These are phyloP conservation scores for Caenorhabditis doughertyi DNA, from an alignment of 2,888 invertebrate genomes.

Conservation along the genomic window DNA sequence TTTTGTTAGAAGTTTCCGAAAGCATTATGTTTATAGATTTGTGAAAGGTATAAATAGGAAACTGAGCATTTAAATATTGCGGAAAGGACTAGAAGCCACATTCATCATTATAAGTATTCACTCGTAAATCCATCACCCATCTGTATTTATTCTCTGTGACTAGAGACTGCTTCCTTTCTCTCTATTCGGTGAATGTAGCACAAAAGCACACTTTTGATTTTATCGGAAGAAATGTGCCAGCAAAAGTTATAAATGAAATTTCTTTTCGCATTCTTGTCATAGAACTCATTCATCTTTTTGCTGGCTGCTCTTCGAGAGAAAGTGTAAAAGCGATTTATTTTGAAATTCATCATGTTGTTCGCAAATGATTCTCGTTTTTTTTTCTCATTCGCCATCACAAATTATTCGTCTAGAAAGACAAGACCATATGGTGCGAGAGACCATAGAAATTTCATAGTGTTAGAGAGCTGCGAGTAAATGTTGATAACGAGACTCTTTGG, in stretches of 20 bases:
- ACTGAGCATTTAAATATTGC: too few relatives aligned
- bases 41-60: too few relatives aligned
- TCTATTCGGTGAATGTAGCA: not conserved
- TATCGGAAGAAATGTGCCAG: constrained; percentile 6
- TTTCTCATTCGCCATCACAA: not conserved
- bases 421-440: constrained; percentile 10
- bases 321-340: not conserved
- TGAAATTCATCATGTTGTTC: not conserved
- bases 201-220: not conserved
- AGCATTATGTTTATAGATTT: not conserved
- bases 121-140: constrained; percentile 45
- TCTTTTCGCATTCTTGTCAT: constrained; percentile 15
- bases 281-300: constrained; percentile 35
- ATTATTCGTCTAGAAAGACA: constrained; percentile 10
- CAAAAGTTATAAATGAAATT: constrained; percentile 23
- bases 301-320: constrained; percentile 10
- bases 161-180: not conserved
- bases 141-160: not conserved
- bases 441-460: not conserved
- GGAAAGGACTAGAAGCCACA: not conserved
- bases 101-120: not conserved
- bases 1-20: not conserved
- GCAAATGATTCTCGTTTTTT: not conserved
- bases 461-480: constrained; percentile 5
- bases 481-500: constrained; percentile 31